Percentiles rank a stretch among this genome's conserved stretches.
These are phyloP conservation scores for Hydrochoerus hydrochaeris DNA, from an alignment of 2,113 vertebrate genomes.

Conservation along the genomic window DNA sequence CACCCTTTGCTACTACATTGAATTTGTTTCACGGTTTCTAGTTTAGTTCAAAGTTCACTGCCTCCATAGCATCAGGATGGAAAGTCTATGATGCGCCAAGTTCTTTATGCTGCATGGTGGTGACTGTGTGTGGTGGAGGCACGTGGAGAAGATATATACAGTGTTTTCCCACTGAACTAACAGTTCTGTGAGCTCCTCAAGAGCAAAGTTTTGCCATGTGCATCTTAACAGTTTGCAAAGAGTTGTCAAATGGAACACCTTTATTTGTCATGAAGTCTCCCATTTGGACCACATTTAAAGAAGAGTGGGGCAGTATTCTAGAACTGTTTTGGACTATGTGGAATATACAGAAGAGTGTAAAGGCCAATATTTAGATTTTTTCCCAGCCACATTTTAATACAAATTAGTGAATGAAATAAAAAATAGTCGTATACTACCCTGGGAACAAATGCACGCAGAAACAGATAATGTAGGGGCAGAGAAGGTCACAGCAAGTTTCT, in stretches of 20 bases:
- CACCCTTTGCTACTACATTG: neutral
- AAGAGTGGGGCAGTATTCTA: neutral
- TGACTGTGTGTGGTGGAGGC: neutral
- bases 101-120: neutral
- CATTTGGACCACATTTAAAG: neutral
- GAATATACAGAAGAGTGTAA: neutral
- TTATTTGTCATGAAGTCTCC: neutral
- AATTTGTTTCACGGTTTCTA: conserved; percentile 52
- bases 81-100: neutral
- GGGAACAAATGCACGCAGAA: neutral
- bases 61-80: neutral
- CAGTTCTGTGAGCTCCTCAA: neutral
- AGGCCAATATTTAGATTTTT: neutral
- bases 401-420: neutral
- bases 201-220: neutral
- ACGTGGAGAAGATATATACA: neutral
- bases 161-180: neutral
- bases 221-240: neutral
- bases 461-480: neutral
- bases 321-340: neutral
- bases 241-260: neutral
- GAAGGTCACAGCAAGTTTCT: neutral
- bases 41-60: conserved; percentile 20
- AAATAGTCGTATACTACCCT: neutral
- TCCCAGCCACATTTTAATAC: neutral